These are phyloP conservation scores for Dipodomys ordii DNA, from an alignment of 2,113 vertebrate species.

Conservation along the genomic window DNA sequence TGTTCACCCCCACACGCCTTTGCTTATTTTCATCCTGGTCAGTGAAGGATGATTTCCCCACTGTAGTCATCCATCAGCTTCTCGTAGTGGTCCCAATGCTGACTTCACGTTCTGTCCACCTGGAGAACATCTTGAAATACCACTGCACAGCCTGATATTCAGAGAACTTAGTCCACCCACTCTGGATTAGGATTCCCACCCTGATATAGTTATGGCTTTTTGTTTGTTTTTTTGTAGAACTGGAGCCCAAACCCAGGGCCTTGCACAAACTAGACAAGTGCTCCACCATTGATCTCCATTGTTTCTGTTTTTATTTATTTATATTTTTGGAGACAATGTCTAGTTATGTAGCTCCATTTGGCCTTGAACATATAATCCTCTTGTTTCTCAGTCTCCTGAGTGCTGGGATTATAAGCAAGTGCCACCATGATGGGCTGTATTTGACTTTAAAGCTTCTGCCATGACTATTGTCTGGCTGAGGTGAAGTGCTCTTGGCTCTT, in stretches of 20 bases:
- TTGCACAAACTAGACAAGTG: not conserved
- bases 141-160: not conserved
- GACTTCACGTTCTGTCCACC: not conserved
- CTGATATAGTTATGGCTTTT: not conserved
- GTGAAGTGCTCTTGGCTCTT: not conserved
- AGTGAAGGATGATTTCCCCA: not conserved
- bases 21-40: not conserved
- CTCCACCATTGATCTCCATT: not conserved
- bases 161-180: not conserved
- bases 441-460: not conserved
- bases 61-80: too few relatives aligned
- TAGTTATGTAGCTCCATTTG: not conserved
- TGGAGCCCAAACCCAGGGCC: not conserved
- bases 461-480: not conserved
- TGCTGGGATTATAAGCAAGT: not conserved
- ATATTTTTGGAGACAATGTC: not conserved
- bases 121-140: too few relatives aligned
- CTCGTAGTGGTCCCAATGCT: not conserved
- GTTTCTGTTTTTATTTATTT: too few relatives aligned
- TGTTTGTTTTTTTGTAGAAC: too few relatives aligned
- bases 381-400: not conserved
- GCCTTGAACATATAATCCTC: not conserved
- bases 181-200: not conserved
- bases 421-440: not conserved
- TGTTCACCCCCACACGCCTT: accelerated